These are phyloP conservation scores for Saccostrea echinata DNA, from an alignment of 1,140 invertebrate genomes.

Conservation along the genomic window DNA sequence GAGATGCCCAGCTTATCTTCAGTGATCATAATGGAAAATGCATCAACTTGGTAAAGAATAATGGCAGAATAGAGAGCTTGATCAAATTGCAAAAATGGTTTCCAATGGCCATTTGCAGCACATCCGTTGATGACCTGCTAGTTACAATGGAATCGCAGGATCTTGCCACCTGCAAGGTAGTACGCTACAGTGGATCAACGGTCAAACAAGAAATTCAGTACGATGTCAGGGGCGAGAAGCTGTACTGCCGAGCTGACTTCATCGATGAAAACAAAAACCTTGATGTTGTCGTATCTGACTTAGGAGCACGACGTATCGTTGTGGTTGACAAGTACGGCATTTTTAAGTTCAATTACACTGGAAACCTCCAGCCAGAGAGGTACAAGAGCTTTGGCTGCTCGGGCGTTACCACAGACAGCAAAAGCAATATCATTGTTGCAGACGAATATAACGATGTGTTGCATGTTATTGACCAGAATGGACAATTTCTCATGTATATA, in stretches of 20 bases:
- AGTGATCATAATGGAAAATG: slow-evolving; percentile 3
- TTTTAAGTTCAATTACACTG: slow-evolving; percentile 12
- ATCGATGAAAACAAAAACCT: neutral
- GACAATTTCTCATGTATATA: neutral
- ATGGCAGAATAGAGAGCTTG: neutral
- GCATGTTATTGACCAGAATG: slow-evolving; percentile 1
- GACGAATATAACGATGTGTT: slow-evolving; percentile 7
- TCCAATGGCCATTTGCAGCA: neutral
- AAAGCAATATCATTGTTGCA: neutral
- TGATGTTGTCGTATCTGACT: slow-evolving; percentile 6
- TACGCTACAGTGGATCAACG: neutral
- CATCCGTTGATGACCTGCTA: neutral
- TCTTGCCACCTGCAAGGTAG: neutral
- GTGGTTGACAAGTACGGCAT: slow-evolving; percentile 19
- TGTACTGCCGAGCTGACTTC: slow-evolving; percentile 6
- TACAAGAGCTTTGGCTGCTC: neutral
- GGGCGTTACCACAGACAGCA: neutral
- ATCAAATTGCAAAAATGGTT: neutral
- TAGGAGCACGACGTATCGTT: neutral
- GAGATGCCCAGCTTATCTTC: neutral
- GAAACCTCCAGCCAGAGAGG: neutral
- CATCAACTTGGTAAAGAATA: neutral
- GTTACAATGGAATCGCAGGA: slow-evolving; percentile 5
- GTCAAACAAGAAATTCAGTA: slow-evolving; percentile 14
- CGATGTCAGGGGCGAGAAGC: neutral